Conservation (phyloP, 2,113 vertebrate genomes). For the Perca fluviatilis region DNA sequence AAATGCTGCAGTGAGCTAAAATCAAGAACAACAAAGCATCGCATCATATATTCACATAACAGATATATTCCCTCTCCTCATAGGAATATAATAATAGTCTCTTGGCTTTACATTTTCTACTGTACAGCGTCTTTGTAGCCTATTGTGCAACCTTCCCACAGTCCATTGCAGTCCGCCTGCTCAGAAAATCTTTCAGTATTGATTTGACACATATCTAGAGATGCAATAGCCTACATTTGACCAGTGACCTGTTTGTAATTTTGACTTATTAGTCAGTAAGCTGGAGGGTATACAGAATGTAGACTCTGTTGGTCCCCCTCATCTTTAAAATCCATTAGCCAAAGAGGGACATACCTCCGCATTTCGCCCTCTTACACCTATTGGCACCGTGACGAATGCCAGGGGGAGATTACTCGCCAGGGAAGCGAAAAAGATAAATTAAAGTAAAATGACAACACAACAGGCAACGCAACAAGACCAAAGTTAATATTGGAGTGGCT, state of each 20-base stretch:
- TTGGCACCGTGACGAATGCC: too few species aligned
- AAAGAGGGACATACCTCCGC: too few species aligned
- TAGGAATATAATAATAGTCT: not conserved
- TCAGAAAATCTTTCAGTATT: conserved; percentile 51
- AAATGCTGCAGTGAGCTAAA: not conserved
- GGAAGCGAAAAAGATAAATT: too few species aligned
- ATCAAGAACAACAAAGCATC: not conserved
- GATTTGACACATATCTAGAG: conserved; percentile 70
- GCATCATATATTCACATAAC: not conserved
- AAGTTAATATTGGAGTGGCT: too few species aligned
- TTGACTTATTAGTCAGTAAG: conserved; percentile 38
- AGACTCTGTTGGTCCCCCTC: not conserved
- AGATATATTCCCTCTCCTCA: not conserved
- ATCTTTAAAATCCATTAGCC: too few species aligned
- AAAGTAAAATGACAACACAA: too few species aligned
- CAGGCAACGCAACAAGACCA: too few species aligned
- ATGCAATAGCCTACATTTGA: conserved; percentile 61
- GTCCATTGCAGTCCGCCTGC: not conserved
- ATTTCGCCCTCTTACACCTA: too few species aligned
- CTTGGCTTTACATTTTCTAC: not conserved
- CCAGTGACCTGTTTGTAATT: conserved; percentile 64
- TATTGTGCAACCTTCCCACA: not conserved
- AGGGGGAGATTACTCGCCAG: too few species aligned
- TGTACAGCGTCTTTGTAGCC: not conserved
- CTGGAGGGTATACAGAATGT: conserved; percentile 9